Conservation (phyloP, 2,113 vertebrate species). For the Gasterosteus nipponicus region DNA sequence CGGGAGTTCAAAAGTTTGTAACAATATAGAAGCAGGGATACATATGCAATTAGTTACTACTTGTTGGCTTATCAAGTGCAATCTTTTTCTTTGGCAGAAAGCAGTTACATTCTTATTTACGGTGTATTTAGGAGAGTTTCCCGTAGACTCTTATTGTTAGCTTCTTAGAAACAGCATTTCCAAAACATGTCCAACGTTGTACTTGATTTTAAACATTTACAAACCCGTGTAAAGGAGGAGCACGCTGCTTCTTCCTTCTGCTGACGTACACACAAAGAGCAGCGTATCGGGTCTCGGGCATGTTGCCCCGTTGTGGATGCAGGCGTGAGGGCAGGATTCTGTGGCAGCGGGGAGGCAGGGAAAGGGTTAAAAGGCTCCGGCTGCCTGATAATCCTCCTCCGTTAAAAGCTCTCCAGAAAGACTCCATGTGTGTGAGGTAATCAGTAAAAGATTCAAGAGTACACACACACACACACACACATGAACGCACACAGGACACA, state of each 20-base stretch:
- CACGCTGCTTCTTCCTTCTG: neutral
- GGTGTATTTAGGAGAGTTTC: neutral
- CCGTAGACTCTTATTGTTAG: neutral
- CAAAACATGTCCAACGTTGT: no score
- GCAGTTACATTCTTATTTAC: neutral
- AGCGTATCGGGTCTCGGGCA: neutral
- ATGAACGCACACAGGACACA: slow-evolving; percentile 20
- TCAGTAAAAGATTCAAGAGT: slow-evolving; percentile 80
- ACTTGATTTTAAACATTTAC: no score
- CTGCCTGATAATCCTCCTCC: slow-evolving; percentile 72
- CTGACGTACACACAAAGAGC: neutral
- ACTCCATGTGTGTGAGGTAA: slow-evolving; percentile 75
- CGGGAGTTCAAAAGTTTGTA: neutral
- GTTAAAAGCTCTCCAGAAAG: slow-evolving; percentile 76
- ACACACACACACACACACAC: slow-evolving; percentile 18
- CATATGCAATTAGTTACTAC: neutral
- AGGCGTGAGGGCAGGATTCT: slow-evolving; percentile 24
- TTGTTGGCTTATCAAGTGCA: neutral
- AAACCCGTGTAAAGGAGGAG: neutral
- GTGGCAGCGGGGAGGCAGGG: slow-evolving; percentile 35
- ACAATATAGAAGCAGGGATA: neutral
- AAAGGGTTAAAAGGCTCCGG: slow-evolving; percentile 73
- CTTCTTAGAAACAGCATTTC: no score
- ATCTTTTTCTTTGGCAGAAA: neutral
- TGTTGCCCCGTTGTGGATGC: neutral